Base-by-base conservation (phyloP, 2,797 vertebrate species). In the Esox lucius region DNA sequence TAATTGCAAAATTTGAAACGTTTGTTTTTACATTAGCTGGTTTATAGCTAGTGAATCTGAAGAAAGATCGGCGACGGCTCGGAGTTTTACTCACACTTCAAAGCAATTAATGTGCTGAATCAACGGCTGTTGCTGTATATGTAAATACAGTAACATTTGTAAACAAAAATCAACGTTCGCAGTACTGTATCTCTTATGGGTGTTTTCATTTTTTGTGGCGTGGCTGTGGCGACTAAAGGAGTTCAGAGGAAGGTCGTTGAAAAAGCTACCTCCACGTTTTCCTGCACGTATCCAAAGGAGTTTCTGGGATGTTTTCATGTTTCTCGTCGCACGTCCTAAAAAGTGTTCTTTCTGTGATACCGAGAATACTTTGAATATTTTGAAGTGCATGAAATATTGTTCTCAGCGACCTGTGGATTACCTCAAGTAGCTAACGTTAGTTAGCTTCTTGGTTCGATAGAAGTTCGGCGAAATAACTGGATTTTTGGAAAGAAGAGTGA, bases 161-260 rank as follows among this genome's bases (percentile, higher is more conserved):
- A 16, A 78, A 66, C 56, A 15, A 77, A 64, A 75, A 84, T 70
- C 26, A n/a, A 39, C 62, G 33, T 73, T 77, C 62, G 51, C 28
- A 66, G 56, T 67, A 53, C 24, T 11, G 33, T 69, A 61, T 72
- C 78, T 61, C 72, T 82, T 83, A 80, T 81, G 83, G 78, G 77
- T 78, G 85, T 80, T 61, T 74, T 78, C 68, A 26, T 69, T 73
- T 73, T 83, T 26, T 26, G 86, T 81, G 85, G 88, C 88, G 88
- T 76, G 90, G 87, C 88, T 87, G 87, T 77, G 78, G 85, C 82
- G 85, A 87, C 85, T 91, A 88, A 92, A 81, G 86, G 89, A 91
- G 91, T 91, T 91, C 87, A 92, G 80, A 79, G 90, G 89, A 92
- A 90, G 86, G 89, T 90, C 90, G 89, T 80, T 69, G 84, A 74